A percentile compares a stretch with the other conserved stretches of the same genome.
These are phyloP conservation scores for Lasioglossum villosulum DNA, from an alignment of 2,888 invertebrate genomes.

Conservation along the genomic window DNA sequence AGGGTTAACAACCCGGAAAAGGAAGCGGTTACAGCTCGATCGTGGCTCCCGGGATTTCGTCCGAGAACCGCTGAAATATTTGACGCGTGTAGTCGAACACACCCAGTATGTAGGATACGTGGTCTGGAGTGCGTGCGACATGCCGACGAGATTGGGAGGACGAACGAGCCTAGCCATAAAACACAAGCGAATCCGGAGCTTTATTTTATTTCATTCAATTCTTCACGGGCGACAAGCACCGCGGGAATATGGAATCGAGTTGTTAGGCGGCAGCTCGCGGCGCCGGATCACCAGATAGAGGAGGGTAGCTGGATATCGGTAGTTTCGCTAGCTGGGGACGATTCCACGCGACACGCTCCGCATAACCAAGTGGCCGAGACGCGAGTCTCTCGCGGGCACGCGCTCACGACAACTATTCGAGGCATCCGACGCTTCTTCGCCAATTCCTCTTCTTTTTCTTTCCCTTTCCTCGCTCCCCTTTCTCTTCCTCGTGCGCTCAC, in stretches of 20 bases:
- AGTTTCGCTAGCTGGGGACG: conserved; percentile 72
- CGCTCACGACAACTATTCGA: conserved; percentile 71
- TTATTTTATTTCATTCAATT: conserved; percentile 83
- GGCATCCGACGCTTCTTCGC: conserved; percentile 59
- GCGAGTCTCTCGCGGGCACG: conserved; percentile 53
- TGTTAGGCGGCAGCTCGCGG: conserved; percentile 72
- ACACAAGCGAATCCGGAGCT: conserved; percentile 72
- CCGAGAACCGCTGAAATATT: neutral
- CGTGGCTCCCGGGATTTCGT: neutral
- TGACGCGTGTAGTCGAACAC: neutral
- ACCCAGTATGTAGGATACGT: neutral
- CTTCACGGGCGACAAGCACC: conserved; percentile 79
- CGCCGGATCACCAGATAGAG: conserved; percentile 52
- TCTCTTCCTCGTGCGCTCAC: neutral
- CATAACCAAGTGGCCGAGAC: conserved; percentile 60
- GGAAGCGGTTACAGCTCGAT: neutral
- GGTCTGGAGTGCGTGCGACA: conserved; percentile 1
- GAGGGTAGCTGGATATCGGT: conserved; percentile 62
- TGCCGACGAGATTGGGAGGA: conserved; percentile 20
- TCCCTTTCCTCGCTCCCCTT: neutral
- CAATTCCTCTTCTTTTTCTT: neutral
- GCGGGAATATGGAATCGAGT: conserved; percentile 82
- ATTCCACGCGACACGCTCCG: conserved; percentile 60
- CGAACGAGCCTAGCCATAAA: conserved; percentile 54
- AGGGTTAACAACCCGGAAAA: neutral